Evolutionary conservation across 1,140 invertebrate species (phyloP).

Genomic region (Aphidius gifuensis): DNA sequence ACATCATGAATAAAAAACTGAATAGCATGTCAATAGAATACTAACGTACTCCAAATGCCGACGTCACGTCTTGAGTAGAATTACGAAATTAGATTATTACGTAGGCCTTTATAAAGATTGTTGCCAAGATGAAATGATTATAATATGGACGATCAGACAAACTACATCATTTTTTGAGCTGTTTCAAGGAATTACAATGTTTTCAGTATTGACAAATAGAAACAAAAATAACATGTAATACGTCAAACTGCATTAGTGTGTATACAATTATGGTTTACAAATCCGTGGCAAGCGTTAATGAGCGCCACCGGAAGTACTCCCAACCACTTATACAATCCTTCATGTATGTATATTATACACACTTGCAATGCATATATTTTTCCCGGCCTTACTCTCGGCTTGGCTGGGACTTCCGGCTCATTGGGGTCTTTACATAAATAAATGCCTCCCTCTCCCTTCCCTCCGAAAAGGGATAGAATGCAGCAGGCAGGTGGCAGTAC

Average conservation of each 20-base stretch:
- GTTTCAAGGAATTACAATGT: no score
- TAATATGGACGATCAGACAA: no score
- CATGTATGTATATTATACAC: conserved; percentile 13
- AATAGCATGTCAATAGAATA: no score
- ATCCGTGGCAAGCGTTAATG: conserved; percentile 53
- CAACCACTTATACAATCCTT: conserved; percentile 26
- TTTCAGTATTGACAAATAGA: background rate
- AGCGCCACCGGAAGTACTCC: conserved; percentile 49
- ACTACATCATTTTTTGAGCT: no score
- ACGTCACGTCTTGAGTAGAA: no score
- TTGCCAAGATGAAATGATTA: no score
- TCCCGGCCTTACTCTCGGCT: conserved; percentile 24
- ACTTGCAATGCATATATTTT: conserved; percentile 10
- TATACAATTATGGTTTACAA: conserved; percentile 49
- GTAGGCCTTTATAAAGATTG: no score
- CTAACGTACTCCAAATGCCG: no score
- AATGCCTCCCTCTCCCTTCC: no score
- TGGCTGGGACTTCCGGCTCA: conserved; percentile 46
- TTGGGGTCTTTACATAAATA: conserved; percentile 38
- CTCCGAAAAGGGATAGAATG: conserved; percentile 41
- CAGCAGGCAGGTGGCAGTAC: conserved; percentile 28
- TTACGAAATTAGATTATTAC: no score
- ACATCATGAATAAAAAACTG: no score
- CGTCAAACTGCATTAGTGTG: conserved; percentile 50
- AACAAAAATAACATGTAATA: conserved; percentile 39